Percentiles rank a stretch among this genome's conserved stretches.
Evolutionary conservation across 2,797 vertebrate species (phyloP).

Genomic region (Gadopsis bispinosus): DNA sequence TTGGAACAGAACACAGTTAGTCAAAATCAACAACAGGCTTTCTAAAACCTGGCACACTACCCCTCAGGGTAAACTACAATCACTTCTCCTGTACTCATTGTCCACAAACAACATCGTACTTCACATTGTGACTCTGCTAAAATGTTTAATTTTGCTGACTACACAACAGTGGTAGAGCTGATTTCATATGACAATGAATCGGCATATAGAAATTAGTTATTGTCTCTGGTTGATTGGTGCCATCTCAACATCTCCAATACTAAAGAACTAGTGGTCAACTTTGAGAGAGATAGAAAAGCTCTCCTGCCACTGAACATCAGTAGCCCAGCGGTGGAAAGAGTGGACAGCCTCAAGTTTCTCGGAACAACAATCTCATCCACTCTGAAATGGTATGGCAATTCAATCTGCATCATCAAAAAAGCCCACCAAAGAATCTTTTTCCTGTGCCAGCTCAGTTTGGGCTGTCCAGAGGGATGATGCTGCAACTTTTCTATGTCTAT

Average conservation of each 20-base stretch:
- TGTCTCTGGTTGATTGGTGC: not conserved
- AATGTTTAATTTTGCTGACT: not conserved
- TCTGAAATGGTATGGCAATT: too few species aligned
- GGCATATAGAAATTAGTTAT: not conserved
- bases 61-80: not conserved
- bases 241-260: not conserved
- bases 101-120: not conserved
- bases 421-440: too few species aligned
- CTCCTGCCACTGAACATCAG: not conserved
- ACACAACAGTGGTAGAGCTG: not conserved
- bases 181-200: not conserved
- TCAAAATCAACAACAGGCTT: not conserved
- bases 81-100: not conserved
- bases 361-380: too few species aligned
- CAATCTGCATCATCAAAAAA: too few species aligned
- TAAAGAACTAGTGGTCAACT: not conserved
- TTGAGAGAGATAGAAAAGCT: not conserved
- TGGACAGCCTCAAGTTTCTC: not conserved
- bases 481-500: not conserved
- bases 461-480: too few species aligned
- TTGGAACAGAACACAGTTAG: too few species aligned
- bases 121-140: not conserved
- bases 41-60: not conserved
- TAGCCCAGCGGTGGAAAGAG: not conserved
- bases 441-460: not conserved